Conservation (phyloP, 2,888 invertebrate genomes). For the Andrena bicolor region DNA sequence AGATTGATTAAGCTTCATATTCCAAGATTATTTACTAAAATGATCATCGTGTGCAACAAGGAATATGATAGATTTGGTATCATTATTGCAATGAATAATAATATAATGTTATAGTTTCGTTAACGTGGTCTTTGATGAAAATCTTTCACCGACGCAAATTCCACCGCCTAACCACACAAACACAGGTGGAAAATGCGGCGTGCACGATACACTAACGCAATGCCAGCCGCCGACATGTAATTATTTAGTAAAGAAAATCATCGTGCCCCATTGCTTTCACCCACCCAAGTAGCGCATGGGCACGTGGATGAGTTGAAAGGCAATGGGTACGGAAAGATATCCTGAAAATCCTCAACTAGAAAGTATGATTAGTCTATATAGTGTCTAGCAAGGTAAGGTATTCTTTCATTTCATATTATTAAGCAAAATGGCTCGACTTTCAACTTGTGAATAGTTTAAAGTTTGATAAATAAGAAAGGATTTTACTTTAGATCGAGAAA, state of each 20-base stretch:
- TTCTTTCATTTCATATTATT: neutral
- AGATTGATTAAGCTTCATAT: too few species aligned
- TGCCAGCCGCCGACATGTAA: neutral
- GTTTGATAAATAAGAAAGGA: too few species aligned
- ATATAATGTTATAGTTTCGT: too few species aligned
- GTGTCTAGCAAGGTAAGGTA: neutral
- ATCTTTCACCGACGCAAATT: neutral
- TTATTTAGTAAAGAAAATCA: neutral
- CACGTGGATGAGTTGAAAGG: neutral
- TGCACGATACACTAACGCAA: constrained; percentile 3
- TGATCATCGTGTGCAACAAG: too few species aligned
- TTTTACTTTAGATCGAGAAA: too few species aligned
- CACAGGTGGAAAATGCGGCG: neutral
- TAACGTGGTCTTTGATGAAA: neutral
- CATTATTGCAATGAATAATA: too few species aligned
- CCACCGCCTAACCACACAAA: neutral
- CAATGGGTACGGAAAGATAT: neutral
- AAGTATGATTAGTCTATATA: neutral
- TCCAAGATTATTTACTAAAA: too few species aligned
- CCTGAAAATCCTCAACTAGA: constrained; percentile 25
- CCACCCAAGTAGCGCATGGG: constrained; percentile 15
- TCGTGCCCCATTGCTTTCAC: neutral
- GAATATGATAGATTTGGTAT: too few species aligned
- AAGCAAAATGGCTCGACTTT: too few species aligned
- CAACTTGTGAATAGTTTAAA: too few species aligned